Evolutionary conservation across 2,888 invertebrate species (phyloP), one percentile per base, ranked within the genome.

Genomic region (Xylocampa areola): DNA sequence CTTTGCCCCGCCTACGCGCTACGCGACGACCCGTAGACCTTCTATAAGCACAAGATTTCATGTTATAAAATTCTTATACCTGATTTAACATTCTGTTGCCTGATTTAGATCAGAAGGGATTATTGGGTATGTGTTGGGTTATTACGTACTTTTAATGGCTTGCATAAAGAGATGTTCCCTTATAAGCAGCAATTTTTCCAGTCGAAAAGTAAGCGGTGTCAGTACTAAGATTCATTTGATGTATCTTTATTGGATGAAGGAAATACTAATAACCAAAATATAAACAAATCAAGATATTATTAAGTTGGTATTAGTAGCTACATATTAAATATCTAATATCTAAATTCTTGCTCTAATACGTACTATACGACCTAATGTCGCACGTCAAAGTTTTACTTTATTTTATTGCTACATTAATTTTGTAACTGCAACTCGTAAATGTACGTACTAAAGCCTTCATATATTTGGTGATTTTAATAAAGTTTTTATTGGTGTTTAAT

Each of bases 401-500:
- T 53, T 63, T 53, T 48, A 63, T 62, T 54, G 55, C 70, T 55
- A 68, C 65, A 73, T 68, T 73, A 71, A 75, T 81, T 78, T 76
- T 76, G 79, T 77, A 80, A 78, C 69, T 61, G 47, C 47, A 43
- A 66, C 70, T 78, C 63, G 60, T 80, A 77, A 75, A 80, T 76
- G 64, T 70, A 72, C 67, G 51, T 32, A 68, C 68, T 71, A 70
- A 74, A 77, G 76, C 63, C 69, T 71, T 66, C 54, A 58, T 67
- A 58, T 48, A 64, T 65, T 63, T 59, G 75, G 80, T 77, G 73
- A 78, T 77, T 82, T 84, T 81, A 84, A 85, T 84, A 82, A 85
- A 85, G 72, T 70, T 80, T 88, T 86, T 89, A 91, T 86, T 73
- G 79, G 68, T 76, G 77, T 85, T 86, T 86, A 87, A 91, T 91